Conservation (phyloP, 1,140 invertebrate species). For the Tetramorium parvispinum region DNA sequence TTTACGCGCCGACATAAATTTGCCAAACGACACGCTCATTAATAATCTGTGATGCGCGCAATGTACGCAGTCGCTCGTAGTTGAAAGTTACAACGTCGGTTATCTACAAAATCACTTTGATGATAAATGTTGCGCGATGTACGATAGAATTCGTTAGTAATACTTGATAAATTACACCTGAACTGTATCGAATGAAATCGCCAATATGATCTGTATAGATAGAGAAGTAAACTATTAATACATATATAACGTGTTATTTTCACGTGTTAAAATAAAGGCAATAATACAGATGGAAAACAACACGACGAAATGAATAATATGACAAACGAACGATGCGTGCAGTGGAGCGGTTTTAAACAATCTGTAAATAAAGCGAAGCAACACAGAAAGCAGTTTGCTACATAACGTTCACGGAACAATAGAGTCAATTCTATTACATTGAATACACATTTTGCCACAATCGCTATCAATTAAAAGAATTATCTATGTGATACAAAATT, state of each 20-base stretch:
- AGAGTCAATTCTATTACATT: background rate
- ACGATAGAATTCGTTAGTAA: background rate
- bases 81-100: background rate
- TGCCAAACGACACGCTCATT: background rate
- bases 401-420: background rate
- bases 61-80: background rate
- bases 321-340: background rate
- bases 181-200: background rate
- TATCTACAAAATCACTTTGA: background rate
- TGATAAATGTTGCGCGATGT: background rate
- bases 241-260: background rate
- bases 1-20: background rate
- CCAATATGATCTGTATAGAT: background rate
- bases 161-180: background rate
- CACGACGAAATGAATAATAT: background rate
- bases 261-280: background rate
- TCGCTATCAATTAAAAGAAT: background rate
- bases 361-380: background rate
- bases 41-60: background rate
- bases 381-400: background rate
- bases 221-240: background rate
- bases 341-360: constrained; percentile 20
- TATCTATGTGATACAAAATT: background rate
- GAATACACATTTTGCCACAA: background rate
- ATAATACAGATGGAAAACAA: background rate